These are phyloP conservation scores for Geodia barretti DNA, from an alignment of 37 sponge, comb jelly and placozoan species.

Conservation along the genomic window DNA sequence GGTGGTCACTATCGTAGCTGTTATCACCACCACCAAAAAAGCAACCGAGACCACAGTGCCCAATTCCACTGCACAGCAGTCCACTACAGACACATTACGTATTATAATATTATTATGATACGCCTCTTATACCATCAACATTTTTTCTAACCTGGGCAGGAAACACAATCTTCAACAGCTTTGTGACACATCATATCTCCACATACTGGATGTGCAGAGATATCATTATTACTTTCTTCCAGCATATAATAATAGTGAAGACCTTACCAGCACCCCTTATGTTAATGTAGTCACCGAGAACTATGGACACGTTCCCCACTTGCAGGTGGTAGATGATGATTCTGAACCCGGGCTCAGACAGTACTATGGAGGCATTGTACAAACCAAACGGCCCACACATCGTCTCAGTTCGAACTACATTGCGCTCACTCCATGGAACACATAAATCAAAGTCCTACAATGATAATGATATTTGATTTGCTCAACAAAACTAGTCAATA, in stretches of 20 bases:
- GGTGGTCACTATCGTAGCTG: background rate
- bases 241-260: background rate
- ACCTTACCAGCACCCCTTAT: slow-evolving; percentile 12
- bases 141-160: no score
- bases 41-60: slow-evolving; percentile 23
- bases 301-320: slow-evolving; percentile 78
- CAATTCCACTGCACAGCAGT: slow-evolving; percentile 63
- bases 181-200: slow-evolving; percentile 61
- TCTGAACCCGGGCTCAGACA: slow-evolving; percentile 35
- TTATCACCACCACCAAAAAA: slow-evolving; percentile 30
- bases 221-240: background rate
- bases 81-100: slow-evolving; percentile 53
- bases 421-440: no score
- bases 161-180: slow-evolving; percentile 41
- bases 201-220: slow-evolving; percentile 36
- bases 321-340: slow-evolving; percentile 79
- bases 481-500: no score
- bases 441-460: no score
- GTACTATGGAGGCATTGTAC: slow-evolving; percentile 10
- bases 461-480: no score
- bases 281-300: slow-evolving; percentile 47
- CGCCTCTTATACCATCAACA: no score
- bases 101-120: no score
- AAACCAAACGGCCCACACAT: slow-evolving; percentile 21
- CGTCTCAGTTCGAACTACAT: slow-evolving; percentile 78